Percentiles rank a stretch among this genome's conserved stretches.
Evolutionary conservation across 2,888 invertebrate genomes (phyloP).

Genomic region (Linnaemya tessellans): DNA sequence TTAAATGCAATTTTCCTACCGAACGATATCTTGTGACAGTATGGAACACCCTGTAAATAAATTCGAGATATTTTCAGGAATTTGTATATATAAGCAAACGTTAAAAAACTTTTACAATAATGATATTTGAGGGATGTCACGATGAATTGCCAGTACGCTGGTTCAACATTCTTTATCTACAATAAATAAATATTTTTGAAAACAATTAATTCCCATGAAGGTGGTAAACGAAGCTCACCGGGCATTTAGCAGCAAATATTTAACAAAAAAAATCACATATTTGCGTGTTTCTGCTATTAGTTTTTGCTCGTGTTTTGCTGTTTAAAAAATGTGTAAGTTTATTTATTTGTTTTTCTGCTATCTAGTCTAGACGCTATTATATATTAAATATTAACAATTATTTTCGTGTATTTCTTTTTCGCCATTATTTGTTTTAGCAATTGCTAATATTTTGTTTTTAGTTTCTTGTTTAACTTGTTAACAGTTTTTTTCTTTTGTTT

Average conservation of each 20-base stretch:
- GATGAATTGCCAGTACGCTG: too few relatives aligned
- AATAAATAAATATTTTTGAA: too few relatives aligned
- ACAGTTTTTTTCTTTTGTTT: conserved; percentile 11
- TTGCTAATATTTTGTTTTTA: neutral
- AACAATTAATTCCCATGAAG: too few relatives aligned
- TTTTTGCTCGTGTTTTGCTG: conserved; percentile 21
- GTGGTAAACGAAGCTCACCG: neutral
- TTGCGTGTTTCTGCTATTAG: conserved; percentile 19
- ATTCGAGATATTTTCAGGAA: too few relatives aligned
- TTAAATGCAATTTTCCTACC: too few relatives aligned
- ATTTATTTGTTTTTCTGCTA: conserved; percentile 77
- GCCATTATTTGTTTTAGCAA: conserved; percentile 2
- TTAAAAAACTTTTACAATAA: too few relatives aligned
- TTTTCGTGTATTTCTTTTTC: conserved; percentile 40
- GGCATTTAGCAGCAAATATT: neutral
- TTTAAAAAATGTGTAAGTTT: conserved; percentile 47
- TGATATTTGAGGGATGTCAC: too few relatives aligned
- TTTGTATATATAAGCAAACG: too few relatives aligned
- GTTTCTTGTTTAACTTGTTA: neutral
- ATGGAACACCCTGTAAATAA: too few relatives aligned
- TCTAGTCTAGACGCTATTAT: conserved; percentile 79
- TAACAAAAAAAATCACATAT: neutral
- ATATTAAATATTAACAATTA: conserved; percentile 37
- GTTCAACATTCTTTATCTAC: too few relatives aligned
- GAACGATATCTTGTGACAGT: too few relatives aligned